Conservation (phyloP, 2,888 invertebrate species). For the Acanthococcus lagerstroemiae region DNA sequence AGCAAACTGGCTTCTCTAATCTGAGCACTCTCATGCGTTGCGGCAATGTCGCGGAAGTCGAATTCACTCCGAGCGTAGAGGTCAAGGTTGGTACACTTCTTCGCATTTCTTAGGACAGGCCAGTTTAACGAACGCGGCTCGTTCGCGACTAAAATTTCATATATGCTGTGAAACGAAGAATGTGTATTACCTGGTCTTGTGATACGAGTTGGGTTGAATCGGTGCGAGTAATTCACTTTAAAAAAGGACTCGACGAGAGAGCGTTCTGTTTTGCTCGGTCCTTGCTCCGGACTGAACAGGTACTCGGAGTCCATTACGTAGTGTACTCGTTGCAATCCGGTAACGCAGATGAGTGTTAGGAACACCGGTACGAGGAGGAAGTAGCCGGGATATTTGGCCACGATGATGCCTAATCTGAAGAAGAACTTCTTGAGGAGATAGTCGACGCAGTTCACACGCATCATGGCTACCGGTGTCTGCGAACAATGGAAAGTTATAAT, state of each 20-base stretch:
- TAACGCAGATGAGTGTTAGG: conserved; percentile 67
- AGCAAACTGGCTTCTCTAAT: no score
- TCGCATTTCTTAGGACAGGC: no score
- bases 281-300: conserved; percentile 78
- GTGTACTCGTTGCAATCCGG: conserved; percentile 66
- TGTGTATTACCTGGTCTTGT: conserved; percentile 64
- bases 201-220: conserved; percentile 77
- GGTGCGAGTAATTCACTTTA: conserved; percentile 76
- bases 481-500: neutral
- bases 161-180: no score
- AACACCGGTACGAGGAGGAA: conserved; percentile 80
- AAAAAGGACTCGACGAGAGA: conserved; percentile 71
- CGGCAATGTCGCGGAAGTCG: no score
- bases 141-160: no score
- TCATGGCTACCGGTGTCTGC: neutral
- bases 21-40: no score
- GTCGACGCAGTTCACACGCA: conserved; percentile 52
- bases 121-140: no score
- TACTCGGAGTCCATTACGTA: conserved; percentile 92
- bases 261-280: conserved; percentile 72
- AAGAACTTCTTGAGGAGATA: conserved; percentile 67
- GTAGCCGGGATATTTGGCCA: conserved; percentile 75
- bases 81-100: neutral
- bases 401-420: conserved; percentile 65
- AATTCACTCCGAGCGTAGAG: neutral